Evolutionary conservation across 2,888 invertebrate species (phyloP).

Genomic region (Myathropa florea): DNA sequence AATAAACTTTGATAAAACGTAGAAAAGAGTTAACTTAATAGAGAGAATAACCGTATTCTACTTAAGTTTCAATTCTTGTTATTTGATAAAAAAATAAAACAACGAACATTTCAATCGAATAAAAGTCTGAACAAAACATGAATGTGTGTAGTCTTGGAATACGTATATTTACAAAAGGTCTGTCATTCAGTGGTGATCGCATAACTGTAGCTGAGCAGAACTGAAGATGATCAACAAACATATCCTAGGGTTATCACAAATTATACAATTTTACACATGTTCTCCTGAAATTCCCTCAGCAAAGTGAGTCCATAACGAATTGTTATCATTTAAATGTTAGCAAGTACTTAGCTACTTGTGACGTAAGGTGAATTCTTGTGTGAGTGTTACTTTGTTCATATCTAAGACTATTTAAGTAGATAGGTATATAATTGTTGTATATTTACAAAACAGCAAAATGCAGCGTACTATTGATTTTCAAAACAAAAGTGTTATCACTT

Average conservation of each 20-base stretch:
- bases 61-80: not conserved
- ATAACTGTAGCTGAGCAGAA: constrained; percentile 16
- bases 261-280: constrained; percentile 41
- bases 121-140: not conserved
- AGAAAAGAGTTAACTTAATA: constrained; percentile 31
- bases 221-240: constrained; percentile 23
- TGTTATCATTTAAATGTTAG: constrained; percentile 7
- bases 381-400: constrained; percentile 12
- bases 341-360: constrained; percentile 3
- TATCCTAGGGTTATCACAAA: constrained; percentile 61
- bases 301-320: constrained; percentile 29
- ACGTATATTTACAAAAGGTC: not conserved
- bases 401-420: constrained; percentile 33
- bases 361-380: constrained; percentile 27
- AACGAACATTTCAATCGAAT: not conserved
- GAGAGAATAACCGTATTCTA: constrained; percentile 56
- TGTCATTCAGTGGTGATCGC: not conserved
- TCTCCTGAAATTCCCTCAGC: not conserved
- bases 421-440: constrained; percentile 5
- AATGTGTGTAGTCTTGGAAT: not conserved
- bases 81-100: not conserved
- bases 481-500: not conserved
- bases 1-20: constrained; percentile 1
- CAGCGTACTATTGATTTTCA: constrained; percentile 10
- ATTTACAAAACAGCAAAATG: constrained; percentile 55